Percentiles rank a stretch among this genome's conserved stretches.
phyloP scores from a whole-genome alignment of 2,113 vertebrate species.

The Zosterops lateralis region DNA sequence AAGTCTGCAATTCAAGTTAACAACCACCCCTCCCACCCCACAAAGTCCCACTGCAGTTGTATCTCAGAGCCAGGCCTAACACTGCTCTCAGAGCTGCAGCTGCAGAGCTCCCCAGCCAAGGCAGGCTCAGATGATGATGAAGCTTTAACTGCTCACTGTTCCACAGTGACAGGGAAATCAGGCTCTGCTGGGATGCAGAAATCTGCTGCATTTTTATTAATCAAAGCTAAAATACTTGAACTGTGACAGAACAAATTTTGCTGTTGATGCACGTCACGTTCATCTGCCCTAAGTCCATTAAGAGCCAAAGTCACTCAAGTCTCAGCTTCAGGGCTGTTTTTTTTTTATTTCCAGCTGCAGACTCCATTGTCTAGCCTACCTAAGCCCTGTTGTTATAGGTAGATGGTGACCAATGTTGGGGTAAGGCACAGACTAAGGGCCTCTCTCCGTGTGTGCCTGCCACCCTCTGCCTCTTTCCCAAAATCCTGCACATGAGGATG shows the following conservation, averaged over 20 bases:
- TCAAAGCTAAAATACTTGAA: neutral
- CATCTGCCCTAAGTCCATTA: neutral
- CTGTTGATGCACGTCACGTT: neutral
- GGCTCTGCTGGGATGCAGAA: neutral
- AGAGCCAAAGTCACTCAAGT: neutral
- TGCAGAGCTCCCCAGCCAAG: neutral
- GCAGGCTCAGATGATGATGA: neutral
- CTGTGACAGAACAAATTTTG: neutral
- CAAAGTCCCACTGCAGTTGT: neutral
- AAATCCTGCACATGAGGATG: neutral
- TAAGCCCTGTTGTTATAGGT: neutral
- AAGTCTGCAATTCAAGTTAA: neutral
- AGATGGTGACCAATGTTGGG: neutral
- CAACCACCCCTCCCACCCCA: neutral
- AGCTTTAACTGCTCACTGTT: neutral
- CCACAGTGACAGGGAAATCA: neutral
- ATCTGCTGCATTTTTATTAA: neutral
- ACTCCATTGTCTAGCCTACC: neutral
- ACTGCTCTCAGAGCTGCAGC: slow-evolving; percentile 18
- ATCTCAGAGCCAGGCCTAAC: neutral
- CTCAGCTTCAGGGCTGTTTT: neutral
- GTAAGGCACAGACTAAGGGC: neutral
- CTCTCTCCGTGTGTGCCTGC: neutral
- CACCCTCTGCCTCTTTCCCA: neutral
- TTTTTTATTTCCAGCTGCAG: neutral